phyloP scores from a whole-genome alignment of 2,113 vertebrate species.

The Paedocypris sp. region DNA sequence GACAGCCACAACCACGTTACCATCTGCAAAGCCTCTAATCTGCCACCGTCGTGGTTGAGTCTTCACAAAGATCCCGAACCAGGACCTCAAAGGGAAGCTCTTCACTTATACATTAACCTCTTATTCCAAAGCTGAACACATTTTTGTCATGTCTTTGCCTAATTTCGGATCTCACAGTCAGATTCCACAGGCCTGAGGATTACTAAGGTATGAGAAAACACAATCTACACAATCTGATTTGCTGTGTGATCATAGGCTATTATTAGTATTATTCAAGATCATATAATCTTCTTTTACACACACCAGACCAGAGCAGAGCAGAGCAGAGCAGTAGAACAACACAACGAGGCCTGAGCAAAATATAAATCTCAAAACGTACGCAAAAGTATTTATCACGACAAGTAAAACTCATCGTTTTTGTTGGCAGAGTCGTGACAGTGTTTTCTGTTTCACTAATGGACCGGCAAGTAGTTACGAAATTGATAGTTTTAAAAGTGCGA shows the following conservation, averaged over 20 bases:
- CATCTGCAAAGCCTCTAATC: background rate
- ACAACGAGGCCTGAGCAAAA: background rate
- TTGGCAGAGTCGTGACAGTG: background rate
- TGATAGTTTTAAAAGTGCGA: no score
- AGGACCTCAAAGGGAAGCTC: no score
- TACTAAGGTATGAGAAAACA: slow-evolving; percentile 37
- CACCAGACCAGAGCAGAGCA: no score
- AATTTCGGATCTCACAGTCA: slow-evolving; percentile 15
- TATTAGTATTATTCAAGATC: slow-evolving; percentile 15
- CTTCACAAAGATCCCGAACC: no score
- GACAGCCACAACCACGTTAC: background rate
- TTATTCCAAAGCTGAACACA: no score
- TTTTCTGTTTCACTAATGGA: background rate
- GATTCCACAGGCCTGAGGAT: slow-evolving; percentile 36
- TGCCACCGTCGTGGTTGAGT: no score
- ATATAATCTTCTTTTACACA: slow-evolving; percentile 20
- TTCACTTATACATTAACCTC: no score
- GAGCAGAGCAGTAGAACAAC: slow-evolving; percentile 5
- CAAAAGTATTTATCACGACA: background rate
- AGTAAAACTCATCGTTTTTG: background rate
- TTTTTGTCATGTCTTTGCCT: no score
- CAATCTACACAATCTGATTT: slow-evolving; percentile 28
- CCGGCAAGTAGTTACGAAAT: no score
- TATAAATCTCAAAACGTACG: background rate
- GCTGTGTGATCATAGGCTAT: slow-evolving; percentile 20